Percentiles rank a stretch among this genome's conserved stretches.
phyloP scores from a whole-genome alignment of 2,113 vertebrate genomes.

The Varanus salvator region DNA sequence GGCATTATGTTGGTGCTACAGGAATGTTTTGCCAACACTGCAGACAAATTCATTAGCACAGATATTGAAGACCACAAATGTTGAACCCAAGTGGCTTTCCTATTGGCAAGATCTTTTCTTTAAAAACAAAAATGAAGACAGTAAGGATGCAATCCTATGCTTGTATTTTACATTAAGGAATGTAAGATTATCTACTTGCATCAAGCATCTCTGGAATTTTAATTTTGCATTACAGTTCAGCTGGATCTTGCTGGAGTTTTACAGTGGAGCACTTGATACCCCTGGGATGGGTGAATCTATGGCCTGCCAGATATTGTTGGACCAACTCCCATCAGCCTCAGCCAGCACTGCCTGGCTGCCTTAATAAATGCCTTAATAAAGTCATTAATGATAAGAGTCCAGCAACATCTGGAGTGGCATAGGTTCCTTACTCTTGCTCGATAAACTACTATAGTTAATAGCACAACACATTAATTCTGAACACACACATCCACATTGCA shows the following conservation, averaged over 20 bases:
- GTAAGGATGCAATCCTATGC: background rate
- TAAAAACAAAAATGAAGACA: background rate
- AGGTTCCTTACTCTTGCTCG: background rate
- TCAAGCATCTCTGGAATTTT: background rate
- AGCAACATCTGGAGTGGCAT: background rate
- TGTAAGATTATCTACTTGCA: constrained; percentile 33
- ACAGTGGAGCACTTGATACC: background rate
- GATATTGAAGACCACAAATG: background rate
- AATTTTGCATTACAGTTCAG: background rate
- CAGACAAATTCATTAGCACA: background rate
- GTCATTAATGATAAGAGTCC: background rate
- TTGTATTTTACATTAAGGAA: background rate
- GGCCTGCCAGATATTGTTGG: background rate
- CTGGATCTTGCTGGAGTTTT: background rate
- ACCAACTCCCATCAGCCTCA: background rate
- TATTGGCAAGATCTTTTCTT: constrained; percentile 10
- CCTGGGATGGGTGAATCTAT: background rate
- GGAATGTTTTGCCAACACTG: background rate
- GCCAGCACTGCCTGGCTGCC: background rate
- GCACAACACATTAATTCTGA: constrained; percentile 36
- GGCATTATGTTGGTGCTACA: background rate
- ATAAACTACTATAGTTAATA: background rate
- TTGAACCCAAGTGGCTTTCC: constrained; percentile 42
- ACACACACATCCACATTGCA: background rate
- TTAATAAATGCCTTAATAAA: too few species aligned